Conservation (phyloP, 2,797 vertebrate genomes). For the Thalassophryne amazonica region DNA sequence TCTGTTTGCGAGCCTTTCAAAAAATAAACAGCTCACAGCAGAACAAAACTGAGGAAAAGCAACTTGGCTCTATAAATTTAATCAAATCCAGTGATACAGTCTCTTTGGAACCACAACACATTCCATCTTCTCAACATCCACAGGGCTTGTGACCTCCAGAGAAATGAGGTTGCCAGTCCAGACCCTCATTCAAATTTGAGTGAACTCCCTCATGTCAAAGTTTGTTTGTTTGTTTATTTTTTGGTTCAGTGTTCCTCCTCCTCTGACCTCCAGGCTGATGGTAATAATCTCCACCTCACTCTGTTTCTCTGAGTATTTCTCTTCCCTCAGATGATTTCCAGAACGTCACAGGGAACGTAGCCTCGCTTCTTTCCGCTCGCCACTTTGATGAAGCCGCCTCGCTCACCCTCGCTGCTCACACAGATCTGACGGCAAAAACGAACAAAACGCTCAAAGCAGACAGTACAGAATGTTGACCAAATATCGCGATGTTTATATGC, state of each 20-base stretch:
- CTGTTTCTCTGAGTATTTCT: conserved; percentile 20
- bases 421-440: conserved; percentile 83
- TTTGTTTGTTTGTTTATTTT: no score
- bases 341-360: conserved; percentile 87
- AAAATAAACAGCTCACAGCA: conserved; percentile 17
- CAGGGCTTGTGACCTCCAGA: conserved; percentile 18
- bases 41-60: conserved; percentile 7
- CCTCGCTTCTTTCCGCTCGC: conserved; percentile 92
- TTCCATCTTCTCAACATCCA: background rate
- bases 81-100: conserved; percentile 44
- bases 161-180: conserved; percentile 5
- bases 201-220: conserved; percentile 1
- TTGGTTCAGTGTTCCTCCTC: conserved; percentile 8
- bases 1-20: conserved; percentile 8
- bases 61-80: conserved; percentile 16
- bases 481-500: no score
- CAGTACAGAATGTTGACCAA: no score
- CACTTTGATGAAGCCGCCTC: conserved; percentile 89
- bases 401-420: conserved; percentile 87
- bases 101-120: conserved; percentile 5
- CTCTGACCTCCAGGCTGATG: conserved; percentile 1
- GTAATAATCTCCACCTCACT: background rate
- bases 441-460: no score
- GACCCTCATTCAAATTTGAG: conserved; percentile 5
- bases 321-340: conserved; percentile 86